Evolutionary conservation across 2,888 invertebrate genomes (phyloP), one percentile per base, ranked within the genome.

Genomic region (Branchipolynoe longqiensis): DNA sequence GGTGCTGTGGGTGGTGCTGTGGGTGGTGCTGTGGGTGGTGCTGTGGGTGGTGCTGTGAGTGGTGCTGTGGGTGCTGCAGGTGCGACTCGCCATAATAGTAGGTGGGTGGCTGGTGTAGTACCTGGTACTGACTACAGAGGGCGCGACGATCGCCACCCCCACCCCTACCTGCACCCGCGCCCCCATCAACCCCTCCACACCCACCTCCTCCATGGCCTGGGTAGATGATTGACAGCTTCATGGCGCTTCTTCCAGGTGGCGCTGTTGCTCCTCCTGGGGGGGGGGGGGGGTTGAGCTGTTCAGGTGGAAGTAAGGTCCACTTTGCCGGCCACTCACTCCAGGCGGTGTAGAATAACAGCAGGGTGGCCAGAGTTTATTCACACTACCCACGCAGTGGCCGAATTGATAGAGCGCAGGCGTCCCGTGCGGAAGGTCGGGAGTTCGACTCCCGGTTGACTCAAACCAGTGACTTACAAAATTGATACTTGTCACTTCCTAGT

Each of bases 151-250:
- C 38, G 3, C 36, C 38, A 18, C 69, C 38, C n/a, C 69, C 38
- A 31, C 31, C 8, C 6, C 6, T 31, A 3, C 31, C 28, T 62
- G 48, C 18, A 48, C 48, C 48, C 18, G 69, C 38, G 69, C 22
- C 36, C 12, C 36, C 36, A n/a, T 69, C 38, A 1, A 14, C 38
- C 18, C 69, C 38, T 33, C 69, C 38, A 31, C 31, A 8, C 6
- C 6, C 22, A 3, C 31, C 28, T 62, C n/a, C n/a, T n/a, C n/a
- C n/a, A n/a, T n/a, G n/a, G n/a, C 62, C 62, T 22, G 69, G 69
- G 38, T 69, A 69, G 38, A 69, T 14, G 2, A 69, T 1, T 18
- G 69, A 69, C 69, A 69, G 38, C 38, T 69, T 69, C 69, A 69
- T 69, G 33, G 38, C 38, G 8, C 8, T 12, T 48, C 18, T 48